These are phyloP conservation scores for Phoenicopterus ruber DNA, from an alignment of 2,113 vertebrate species.

Conservation along the genomic window DNA sequence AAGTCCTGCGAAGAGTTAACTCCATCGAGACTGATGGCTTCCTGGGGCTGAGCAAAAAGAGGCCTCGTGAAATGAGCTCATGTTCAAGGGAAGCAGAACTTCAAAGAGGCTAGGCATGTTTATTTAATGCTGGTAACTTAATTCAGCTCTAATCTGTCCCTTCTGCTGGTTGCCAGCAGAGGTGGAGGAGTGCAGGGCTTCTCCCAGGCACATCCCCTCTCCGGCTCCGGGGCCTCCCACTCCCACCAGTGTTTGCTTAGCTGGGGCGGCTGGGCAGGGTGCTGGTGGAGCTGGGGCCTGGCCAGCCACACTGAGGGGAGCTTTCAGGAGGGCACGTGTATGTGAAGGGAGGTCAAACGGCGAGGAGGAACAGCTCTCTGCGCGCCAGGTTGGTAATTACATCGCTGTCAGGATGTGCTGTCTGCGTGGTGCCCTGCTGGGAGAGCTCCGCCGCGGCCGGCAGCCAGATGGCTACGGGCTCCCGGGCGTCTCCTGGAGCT, in stretches of 20 bases:
- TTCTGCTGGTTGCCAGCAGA: slow-evolving; percentile 1
- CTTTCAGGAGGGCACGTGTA: neutral
- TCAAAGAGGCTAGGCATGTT: slow-evolving; percentile 36
- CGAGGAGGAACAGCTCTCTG: neutral
- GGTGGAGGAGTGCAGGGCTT: neutral
- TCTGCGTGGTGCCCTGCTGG: neutral
- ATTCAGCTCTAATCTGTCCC: slow-evolving; percentile 5
- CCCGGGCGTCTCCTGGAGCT: neutral
- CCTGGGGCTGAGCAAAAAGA: neutral
- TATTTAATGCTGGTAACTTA: slow-evolving; percentile 1
- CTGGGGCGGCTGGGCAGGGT: neutral
- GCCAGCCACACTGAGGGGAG: neutral
- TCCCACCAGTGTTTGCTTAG: neutral
- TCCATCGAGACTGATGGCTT: neutral
- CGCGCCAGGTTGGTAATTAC: neutral
- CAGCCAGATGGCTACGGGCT: neutral
- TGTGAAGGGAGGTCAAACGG: neutral
- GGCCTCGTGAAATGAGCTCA: neutral
- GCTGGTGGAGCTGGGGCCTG: neutral
- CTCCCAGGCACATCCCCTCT: neutral
- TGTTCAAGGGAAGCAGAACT: slow-evolving; percentile 19
- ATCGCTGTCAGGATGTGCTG: neutral
- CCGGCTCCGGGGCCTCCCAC: neutral
- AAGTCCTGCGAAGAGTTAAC: slow-evolving; percentile 22
- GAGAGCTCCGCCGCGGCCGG: neutral